A percentile compares a stretch with the other conserved stretches of the same genome.
These are phyloP conservation scores for Ichneumoninae sp. DNA, from an alignment of 2,888 invertebrate species.

Conservation along the genomic window DNA sequence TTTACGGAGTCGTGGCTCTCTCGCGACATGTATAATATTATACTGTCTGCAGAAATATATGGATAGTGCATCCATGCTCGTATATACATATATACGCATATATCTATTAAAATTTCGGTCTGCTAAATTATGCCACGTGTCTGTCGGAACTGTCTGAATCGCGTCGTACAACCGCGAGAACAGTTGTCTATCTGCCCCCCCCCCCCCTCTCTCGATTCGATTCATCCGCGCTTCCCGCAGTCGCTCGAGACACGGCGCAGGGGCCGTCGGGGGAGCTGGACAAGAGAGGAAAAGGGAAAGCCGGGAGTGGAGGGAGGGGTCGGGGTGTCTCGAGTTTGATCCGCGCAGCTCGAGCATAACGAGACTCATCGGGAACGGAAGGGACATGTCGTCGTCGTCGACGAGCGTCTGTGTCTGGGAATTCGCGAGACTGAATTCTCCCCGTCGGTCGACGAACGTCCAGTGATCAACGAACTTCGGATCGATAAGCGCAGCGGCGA, in stretches of 20 bases:
- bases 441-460: not conserved
- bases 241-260: slow-evolving; percentile 21
- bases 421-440: slow-evolving; percentile 45
- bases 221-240: slow-evolving; percentile 8
- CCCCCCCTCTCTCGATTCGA: not conserved
- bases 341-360: slow-evolving; percentile 18
- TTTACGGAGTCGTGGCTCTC: slow-evolving; percentile 23
- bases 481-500: not conserved
- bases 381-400: slow-evolving; percentile 19
- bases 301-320: not conserved
- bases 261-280: not conserved
- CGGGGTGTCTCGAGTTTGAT: slow-evolving; percentile 30
- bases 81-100: slow-evolving; percentile 2
- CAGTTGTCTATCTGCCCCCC: slow-evolving; percentile 16
- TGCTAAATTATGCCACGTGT: slow-evolving; percentile 34
- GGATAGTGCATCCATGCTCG: not conserved
- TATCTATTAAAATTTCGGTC: slow-evolving; percentile 38
- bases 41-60: not conserved
- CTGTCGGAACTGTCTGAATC: slow-evolving; percentile 40
- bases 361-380: slow-evolving; percentile 33
- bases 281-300: slow-evolving; percentile 2
- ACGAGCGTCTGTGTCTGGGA: slow-evolving; percentile 42
- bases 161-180: slow-evolving; percentile 17
- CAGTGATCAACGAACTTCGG: not conserved
- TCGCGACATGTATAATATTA: slow-evolving; percentile 9